Evolutionary conservation across 2,113 vertebrate species (phyloP).

Genomic region (Pedetes capensis): DNA sequence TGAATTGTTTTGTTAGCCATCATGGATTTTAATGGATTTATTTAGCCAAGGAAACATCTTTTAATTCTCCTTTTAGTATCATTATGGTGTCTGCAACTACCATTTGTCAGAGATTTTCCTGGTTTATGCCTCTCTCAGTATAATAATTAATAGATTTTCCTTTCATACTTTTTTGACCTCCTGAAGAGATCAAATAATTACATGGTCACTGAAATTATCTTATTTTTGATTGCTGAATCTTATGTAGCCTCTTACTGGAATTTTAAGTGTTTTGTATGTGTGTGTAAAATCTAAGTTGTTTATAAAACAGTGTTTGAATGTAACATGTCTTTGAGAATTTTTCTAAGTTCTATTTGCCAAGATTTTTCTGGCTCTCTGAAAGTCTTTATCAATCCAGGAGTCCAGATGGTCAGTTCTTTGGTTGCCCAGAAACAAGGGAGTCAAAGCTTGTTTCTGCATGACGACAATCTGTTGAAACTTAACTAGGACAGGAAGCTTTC

Average conservation of each 20-base stretch:
- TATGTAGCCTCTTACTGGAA: not conserved
- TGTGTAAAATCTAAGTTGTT: constrained; percentile 11
- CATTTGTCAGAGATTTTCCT: not conserved
- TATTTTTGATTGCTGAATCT: not conserved
- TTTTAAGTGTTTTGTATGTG: not conserved
- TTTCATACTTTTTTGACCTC: not conserved
- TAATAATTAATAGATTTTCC: not conserved
- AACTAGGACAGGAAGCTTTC: constrained; percentile 24
- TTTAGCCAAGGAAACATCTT: not conserved
- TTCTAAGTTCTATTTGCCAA: constrained; percentile 54
- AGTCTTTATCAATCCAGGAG: constrained; percentile 60
- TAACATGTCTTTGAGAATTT: constrained; percentile 40
- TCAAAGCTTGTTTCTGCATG: constrained; percentile 54
- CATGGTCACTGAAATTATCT: not conserved
- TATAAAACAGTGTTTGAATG: constrained; percentile 43
- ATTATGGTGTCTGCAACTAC: not conserved
- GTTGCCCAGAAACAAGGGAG: constrained; percentile 56
- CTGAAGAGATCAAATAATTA: not conserved
- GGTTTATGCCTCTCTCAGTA: not conserved
- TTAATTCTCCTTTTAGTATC: not conserved
- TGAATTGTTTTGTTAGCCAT: constrained; percentile 30
- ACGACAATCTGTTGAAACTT: constrained; percentile 41
- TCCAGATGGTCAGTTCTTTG: constrained; percentile 67
- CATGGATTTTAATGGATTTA: not conserved
- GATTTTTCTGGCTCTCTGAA: constrained; percentile 53